These are phyloP conservation scores for Dipodomys spectabilis DNA, from an alignment of 2,113 vertebrate species.

Conservation along the genomic window DNA sequence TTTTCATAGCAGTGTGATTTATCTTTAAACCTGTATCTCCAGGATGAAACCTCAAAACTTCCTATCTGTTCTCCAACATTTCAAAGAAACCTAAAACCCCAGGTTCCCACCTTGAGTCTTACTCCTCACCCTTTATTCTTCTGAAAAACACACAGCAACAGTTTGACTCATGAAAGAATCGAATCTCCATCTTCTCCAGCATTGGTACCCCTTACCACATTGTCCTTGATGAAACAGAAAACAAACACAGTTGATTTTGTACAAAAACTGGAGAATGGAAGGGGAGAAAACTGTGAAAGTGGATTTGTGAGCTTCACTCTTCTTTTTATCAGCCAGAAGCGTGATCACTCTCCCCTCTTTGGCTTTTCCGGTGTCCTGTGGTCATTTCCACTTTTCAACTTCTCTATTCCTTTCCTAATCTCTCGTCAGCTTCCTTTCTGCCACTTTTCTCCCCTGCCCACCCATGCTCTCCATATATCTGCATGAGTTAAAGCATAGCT, in stretches of 20 bases:
- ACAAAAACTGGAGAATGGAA: background rate
- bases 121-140: background rate
- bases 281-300: background rate
- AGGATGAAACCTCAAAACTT: background rate
- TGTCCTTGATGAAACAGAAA: no score
- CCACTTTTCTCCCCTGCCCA: background rate
- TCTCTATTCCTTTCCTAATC: background rate
- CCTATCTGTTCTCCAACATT: background rate
- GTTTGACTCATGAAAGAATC: background rate
- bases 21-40: background rate
- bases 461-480: background rate
- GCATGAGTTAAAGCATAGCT: background rate
- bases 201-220: no score
- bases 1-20: background rate
- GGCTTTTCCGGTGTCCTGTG: background rate
- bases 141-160: background rate
- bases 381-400: background rate
- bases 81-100: background rate
- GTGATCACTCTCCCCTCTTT: background rate
- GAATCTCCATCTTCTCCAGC: no score
- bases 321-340: background rate
- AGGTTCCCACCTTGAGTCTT: background rate
- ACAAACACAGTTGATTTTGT: background rate
- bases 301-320: background rate
- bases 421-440: background rate